phyloP scores from a whole-genome alignment of 2,888 invertebrate species.

The Sipha maydis region DNA sequence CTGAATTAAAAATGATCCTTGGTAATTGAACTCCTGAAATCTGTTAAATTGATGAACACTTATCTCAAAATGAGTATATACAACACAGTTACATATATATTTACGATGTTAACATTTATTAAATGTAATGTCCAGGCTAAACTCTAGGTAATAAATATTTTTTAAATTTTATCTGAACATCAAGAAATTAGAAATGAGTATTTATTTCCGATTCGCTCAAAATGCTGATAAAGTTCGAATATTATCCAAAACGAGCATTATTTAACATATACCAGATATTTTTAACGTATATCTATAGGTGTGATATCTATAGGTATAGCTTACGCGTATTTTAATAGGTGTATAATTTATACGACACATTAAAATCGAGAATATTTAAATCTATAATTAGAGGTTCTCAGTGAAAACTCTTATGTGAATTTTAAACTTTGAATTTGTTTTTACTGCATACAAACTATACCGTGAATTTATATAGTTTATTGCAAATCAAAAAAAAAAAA shows the following conservation, averaged over 20 bases:
- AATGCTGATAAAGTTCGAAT: background rate
- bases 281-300: background rate
- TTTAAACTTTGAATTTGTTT: too few species aligned
- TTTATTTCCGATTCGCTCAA: background rate
- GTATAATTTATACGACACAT: background rate
- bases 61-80: too few species aligned
- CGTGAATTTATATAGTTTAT: too few species aligned
- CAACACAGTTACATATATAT: too few species aligned
- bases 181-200: background rate
- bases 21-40: too few species aligned
- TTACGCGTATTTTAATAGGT: background rate
- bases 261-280: too few species aligned
- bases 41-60: too few species aligned
- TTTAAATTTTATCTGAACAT: background rate
- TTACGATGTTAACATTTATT: too few species aligned
- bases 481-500: too few species aligned
- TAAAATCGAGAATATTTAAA: background rate
- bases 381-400: background rate
- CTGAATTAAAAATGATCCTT: too few species aligned
- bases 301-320: background rate
- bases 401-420: too few species aligned
- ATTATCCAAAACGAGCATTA: background rate
- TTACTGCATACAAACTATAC: too few species aligned
- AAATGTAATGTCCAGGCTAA: background rate
- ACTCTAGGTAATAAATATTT: constrained; percentile 8